A percentile compares a stretch with the other conserved stretches of the same genome.
Conservation (phyloP, 2,113 vertebrate species). For the Zingel zingel region DNA sequence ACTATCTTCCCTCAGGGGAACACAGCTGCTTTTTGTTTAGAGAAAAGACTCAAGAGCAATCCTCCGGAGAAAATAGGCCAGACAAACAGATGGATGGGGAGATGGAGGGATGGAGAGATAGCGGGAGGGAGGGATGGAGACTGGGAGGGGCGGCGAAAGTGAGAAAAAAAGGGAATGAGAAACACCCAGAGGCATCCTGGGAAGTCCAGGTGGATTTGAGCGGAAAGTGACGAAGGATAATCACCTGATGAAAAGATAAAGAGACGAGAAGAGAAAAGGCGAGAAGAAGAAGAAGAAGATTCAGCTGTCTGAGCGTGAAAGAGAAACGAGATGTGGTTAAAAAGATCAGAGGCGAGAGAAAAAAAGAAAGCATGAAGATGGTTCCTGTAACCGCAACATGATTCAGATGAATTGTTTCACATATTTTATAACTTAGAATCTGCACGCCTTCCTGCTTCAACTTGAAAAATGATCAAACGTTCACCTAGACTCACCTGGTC, state of each 20-base stretch:
- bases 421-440: background rate
- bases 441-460: background rate
- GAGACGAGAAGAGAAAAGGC: slow-evolving; percentile 28
- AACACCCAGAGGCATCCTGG: slow-evolving; percentile 22
- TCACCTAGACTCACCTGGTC: slow-evolving; percentile 19
- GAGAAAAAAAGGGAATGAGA: slow-evolving; percentile 63
- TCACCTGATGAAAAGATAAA: slow-evolving; percentile 50
- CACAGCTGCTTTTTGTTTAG: slow-evolving; percentile 74
- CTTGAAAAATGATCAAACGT: slow-evolving; percentile 2
- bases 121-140: slow-evolving; percentile 19
- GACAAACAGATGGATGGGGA: slow-evolving; percentile 67
- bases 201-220: slow-evolving; percentile 59
- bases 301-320: slow-evolving; percentile 18
- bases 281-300: background rate
- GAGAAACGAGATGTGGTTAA: background rate
- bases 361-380: background rate
- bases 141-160: slow-evolving; percentile 36
- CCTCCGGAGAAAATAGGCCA: slow-evolving; percentile 74
- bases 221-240: slow-evolving; percentile 17
- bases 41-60: slow-evolving; percentile 75
- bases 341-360: slow-evolving; percentile 12
- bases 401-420: background rate
- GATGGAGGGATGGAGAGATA: slow-evolving; percentile 48
- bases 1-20: slow-evolving; percentile 77
- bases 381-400: background rate